These are phyloP conservation scores for Cebidichthys violaceus DNA, from an alignment of 2,113 vertebrate genomes.

Conservation along the genomic window DNA sequence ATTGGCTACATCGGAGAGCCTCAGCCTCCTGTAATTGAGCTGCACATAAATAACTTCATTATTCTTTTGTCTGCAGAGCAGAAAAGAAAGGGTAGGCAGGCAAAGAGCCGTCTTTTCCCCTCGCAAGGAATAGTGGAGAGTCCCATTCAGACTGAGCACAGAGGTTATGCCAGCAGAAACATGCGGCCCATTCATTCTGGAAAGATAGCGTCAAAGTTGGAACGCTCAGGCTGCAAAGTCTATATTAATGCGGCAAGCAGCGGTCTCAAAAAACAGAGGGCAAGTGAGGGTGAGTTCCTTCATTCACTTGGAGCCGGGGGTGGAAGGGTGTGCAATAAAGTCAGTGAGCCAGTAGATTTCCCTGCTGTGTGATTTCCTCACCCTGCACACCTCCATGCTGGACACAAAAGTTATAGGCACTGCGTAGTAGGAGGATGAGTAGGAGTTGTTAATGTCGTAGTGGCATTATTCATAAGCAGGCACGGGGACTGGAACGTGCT, in stretches of 20 bases:
- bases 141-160: slow-evolving; percentile 59
- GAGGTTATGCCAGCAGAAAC: slow-evolving; percentile 54
- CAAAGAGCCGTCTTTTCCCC: slow-evolving; percentile 60
- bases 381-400: slow-evolving; percentile 57
- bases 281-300: slow-evolving; percentile 52
- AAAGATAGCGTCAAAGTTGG: slow-evolving; percentile 65
- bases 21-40: slow-evolving; percentile 63
- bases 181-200: slow-evolving; percentile 65
- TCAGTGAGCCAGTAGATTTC: slow-evolving; percentile 64
- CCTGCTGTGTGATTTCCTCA: slow-evolving; percentile 66
- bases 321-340: slow-evolving; percentile 48
- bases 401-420: slow-evolving; percentile 54
- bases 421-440: slow-evolving; percentile 58
- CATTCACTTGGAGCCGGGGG: slow-evolving; percentile 36
- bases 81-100: slow-evolving; percentile 20
- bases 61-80: slow-evolving; percentile 55
- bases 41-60: slow-evolving; percentile 69
- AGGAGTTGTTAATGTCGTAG: slow-evolving; percentile 66
- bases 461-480: slow-evolving; percentile 63
- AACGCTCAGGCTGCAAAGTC: slow-evolving; percentile 34
- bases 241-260: slow-evolving; percentile 38
- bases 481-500: slow-evolving; percentile 42
- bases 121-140: slow-evolving; percentile 41
- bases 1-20: slow-evolving; percentile 34
- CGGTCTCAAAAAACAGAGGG: slow-evolving; percentile 39